phyloP scores from a whole-genome alignment of 1,140 invertebrate genomes.

The Drosophila chauvacae region DNA sequence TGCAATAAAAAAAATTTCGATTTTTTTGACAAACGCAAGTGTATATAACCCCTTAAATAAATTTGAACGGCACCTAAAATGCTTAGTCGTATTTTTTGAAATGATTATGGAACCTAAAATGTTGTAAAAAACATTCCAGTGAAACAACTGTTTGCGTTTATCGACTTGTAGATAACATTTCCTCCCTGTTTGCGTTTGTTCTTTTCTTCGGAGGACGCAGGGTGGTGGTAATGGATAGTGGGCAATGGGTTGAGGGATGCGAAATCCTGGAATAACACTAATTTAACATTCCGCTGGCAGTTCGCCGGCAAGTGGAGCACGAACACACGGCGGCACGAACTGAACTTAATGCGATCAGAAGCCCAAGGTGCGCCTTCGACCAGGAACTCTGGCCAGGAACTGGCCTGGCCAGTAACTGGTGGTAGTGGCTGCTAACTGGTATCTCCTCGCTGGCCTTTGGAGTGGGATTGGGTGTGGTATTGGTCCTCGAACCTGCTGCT shows the following conservation, averaged over 20 bases:
- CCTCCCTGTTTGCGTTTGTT: constrained; percentile 18
- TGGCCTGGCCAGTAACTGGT: constrained; percentile 5
- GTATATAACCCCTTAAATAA: too few species aligned
- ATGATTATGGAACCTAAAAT: too few species aligned
- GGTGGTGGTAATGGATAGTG: not conserved
- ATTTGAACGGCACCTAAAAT: too few species aligned
- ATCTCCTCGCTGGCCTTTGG: constrained; percentile 6
- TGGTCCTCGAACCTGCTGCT: constrained; percentile 14
- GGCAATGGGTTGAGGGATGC: not conserved
- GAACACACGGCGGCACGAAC: constrained; percentile 54
- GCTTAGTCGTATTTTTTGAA: too few species aligned
- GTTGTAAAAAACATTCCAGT: not conserved
- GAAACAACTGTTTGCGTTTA: constrained; percentile 1
- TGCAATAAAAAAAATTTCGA: too few species aligned
- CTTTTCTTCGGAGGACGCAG: not conserved
- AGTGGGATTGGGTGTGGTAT: not conserved
- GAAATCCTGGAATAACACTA: constrained; percentile 42
- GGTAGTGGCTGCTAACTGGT: constrained; percentile 26
- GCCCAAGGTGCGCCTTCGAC: constrained; percentile 25
- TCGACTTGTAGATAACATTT: constrained; percentile 9
- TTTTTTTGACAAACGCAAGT: too few species aligned
- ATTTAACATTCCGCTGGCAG: constrained; percentile 74
- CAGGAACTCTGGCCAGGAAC: constrained; percentile 6
- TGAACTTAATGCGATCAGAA: constrained; percentile 72
- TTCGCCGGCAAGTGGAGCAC: constrained; percentile 67